Evolutionary conservation across 2,113 vertebrate genomes (phyloP).

Genomic region (zebrafish (Danio rerio)): DNA sequence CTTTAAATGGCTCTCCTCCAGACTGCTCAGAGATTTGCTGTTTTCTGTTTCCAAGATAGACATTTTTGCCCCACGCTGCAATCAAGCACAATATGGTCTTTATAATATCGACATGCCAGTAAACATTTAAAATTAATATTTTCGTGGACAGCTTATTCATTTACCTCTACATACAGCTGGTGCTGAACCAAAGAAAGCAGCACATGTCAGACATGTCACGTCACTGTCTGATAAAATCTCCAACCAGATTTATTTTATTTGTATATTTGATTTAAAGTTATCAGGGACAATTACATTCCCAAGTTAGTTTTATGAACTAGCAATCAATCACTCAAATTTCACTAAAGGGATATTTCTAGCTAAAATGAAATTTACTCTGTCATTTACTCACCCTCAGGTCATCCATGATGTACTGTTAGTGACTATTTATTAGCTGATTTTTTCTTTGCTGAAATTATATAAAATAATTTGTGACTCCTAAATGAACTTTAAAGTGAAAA

Average conservation of each 20-base stretch:
- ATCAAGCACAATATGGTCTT: constrained; percentile 25
- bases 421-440: too few species aligned
- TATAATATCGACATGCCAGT: constrained; percentile 16
- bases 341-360: too few species aligned
- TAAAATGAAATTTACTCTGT: too few species aligned
- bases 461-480: too few species aligned
- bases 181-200: constrained; percentile 22
- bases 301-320: not conserved
- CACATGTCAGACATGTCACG: not conserved
- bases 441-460: too few species aligned
- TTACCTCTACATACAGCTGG: not conserved
- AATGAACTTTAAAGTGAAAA: too few species aligned
- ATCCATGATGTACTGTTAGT: too few species aligned
- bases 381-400: too few species aligned
- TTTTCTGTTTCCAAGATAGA: constrained; percentile 1
- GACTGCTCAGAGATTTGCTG: not conserved
- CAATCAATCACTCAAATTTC: not conserved
- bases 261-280: not conserved
- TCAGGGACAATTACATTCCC: not conserved
- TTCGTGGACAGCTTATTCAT: not conserved
- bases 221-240: not conserved
- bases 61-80: constrained; percentile 12
- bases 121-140: constrained; percentile 24
- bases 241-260: not conserved
- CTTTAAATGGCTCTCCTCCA: constrained; percentile 10